Percentiles rank a stretch among this genome's conserved stretches.
Evolutionary conservation across 1,140 invertebrate species (phyloP).

Genomic region (Maconellicoccus hirsutus): DNA sequence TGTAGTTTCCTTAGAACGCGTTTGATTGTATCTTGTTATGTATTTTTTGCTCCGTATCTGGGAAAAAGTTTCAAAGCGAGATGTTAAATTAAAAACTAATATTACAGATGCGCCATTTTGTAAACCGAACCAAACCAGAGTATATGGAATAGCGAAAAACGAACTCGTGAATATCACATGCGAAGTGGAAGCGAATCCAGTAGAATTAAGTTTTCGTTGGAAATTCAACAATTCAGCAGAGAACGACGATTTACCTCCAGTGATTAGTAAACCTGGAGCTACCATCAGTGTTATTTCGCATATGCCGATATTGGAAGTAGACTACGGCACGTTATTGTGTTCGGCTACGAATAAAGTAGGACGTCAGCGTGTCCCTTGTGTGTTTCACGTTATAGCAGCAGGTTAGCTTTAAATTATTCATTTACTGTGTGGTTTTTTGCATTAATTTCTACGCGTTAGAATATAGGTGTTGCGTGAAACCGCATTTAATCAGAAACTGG

Average conservation of each 20-base stretch:
- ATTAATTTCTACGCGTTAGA: neutral
- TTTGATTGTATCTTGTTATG: too few species aligned
- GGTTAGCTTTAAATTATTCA: conserved; percentile 38
- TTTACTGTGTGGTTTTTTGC: conserved; percentile 18
- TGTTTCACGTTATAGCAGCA: conserved; percentile 57
- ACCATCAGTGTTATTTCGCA: conserved; percentile 52
- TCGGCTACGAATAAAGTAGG: conserved; percentile 57
- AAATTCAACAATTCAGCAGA: conserved; percentile 63
- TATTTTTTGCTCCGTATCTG: too few species aligned
- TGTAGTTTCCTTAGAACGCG: too few species aligned
- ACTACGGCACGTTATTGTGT: conserved; percentile 58
- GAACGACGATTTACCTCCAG: conserved; percentile 23
- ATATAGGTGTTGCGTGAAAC: too few species aligned
- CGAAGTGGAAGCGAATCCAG: conserved; percentile 71
- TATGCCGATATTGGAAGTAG: conserved; percentile 54
- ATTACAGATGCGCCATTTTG: conserved; percentile 56
- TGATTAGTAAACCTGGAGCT: conserved; percentile 37
- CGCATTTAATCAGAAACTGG: too few species aligned
- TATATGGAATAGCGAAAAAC: conserved; percentile 65
- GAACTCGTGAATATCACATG: conserved; percentile 65
- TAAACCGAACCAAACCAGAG: conserved; percentile 47
- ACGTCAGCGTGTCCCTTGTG: conserved; percentile 50
- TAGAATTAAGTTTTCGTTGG: conserved; percentile 52
- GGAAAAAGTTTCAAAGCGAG: neutral
- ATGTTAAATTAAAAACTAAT: neutral